These are phyloP conservation scores for Caenorhabditis macrosperma DNA, from an alignment of 2,888 invertebrate species.

Conservation along the genomic window DNA sequence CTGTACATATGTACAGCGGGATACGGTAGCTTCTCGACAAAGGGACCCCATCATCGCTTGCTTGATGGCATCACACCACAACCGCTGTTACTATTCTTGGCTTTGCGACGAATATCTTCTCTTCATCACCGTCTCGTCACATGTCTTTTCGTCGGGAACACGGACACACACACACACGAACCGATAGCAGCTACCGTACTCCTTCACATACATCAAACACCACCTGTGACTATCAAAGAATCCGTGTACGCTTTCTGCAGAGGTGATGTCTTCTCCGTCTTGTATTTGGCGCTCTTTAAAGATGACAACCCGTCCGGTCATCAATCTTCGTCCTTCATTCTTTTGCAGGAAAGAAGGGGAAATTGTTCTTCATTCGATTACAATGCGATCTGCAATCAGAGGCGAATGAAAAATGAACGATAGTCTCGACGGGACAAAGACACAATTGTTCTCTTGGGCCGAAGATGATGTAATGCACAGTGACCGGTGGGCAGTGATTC, in stretches of 20 bases:
- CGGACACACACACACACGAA: slow-evolving; percentile 8
- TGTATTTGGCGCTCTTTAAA: slow-evolving; percentile 36
- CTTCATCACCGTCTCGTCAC: slow-evolving; percentile 18
- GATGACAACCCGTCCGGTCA: slow-evolving; percentile 28
- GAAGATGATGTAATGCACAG: slow-evolving; percentile 7
- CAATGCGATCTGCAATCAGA: slow-evolving; percentile 12
- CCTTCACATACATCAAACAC: slow-evolving; percentile 47
- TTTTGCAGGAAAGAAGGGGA: slow-evolving; percentile 18
- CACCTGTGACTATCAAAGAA: slow-evolving; percentile 12
- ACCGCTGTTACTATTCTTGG: slow-evolving; percentile 40
- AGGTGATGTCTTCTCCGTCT: slow-evolving; percentile 14
- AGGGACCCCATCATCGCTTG: not conserved
- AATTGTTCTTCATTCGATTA: slow-evolving; percentile 25
- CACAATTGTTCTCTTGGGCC: slow-evolving; percentile 27
- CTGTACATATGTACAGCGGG: not conserved
- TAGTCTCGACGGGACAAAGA: slow-evolving; percentile 21
- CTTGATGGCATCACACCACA: slow-evolving; percentile 24
- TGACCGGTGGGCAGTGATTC: slow-evolving; percentile 1
- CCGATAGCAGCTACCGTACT: slow-evolving; percentile 35
- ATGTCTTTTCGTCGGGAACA: slow-evolving; percentile 43
- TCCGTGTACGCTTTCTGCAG: not conserved
- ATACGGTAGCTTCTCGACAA: slow-evolving; percentile 14
- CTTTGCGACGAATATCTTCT: slow-evolving; percentile 1
- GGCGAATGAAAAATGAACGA: slow-evolving; percentile 5
- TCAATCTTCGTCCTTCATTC: slow-evolving; percentile 28